These are phyloP conservation scores for Diloba caeruleocephala DNA, from an alignment of 2,888 invertebrate genomes.

Conservation along the genomic window DNA sequence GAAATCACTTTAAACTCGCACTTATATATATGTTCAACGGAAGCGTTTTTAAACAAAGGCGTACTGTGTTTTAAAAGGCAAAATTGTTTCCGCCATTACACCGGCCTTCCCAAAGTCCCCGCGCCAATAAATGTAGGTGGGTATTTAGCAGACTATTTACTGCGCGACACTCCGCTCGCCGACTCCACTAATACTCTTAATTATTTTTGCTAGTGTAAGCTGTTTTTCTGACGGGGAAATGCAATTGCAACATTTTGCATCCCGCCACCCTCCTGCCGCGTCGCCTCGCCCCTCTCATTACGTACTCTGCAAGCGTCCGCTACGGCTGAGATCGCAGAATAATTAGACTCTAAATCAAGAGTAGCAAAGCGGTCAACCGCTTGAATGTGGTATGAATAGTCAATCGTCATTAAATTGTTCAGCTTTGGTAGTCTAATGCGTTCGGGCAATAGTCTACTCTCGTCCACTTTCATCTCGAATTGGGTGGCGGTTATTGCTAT, in stretches of 20 bases:
- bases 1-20: slow-evolving; percentile 51
- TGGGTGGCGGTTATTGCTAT: slow-evolving; percentile 45
- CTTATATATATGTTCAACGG: slow-evolving; percentile 52
- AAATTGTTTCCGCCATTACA: slow-evolving; percentile 84
- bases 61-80: slow-evolving; percentile 79
- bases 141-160: slow-evolving; percentile 87
- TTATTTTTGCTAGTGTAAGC: slow-evolving; percentile 88
- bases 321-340: slow-evolving; percentile 85
- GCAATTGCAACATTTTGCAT: slow-evolving; percentile 87
- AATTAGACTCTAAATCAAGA: slow-evolving; percentile 88
- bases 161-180: slow-evolving; percentile 82
- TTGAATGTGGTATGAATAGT: slow-evolving; percentile 87
- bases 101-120: slow-evolving; percentile 75
- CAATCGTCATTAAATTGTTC: slow-evolving; percentile 88
- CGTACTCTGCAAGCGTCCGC: slow-evolving; percentile 79
- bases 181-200: slow-evolving; percentile 87
- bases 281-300: slow-evolving; percentile 78
- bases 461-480: slow-evolving; percentile 49
- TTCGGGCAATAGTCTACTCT: slow-evolving; percentile 62
- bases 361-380: slow-evolving; percentile 86
- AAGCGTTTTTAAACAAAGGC: slow-evolving; percentile 72
- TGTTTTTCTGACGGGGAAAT: slow-evolving; percentile 86
- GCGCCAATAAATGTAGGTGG: slow-evolving; percentile 87
- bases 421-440: slow-evolving; percentile 86
- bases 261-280: slow-evolving; percentile 63